Percentiles rank a stretch among this genome's conserved stretches.
These are phyloP conservation scores for Iselma pallidipennis DNA, from an alignment of 2,888 invertebrate genomes.

Conservation along the genomic window DNA sequence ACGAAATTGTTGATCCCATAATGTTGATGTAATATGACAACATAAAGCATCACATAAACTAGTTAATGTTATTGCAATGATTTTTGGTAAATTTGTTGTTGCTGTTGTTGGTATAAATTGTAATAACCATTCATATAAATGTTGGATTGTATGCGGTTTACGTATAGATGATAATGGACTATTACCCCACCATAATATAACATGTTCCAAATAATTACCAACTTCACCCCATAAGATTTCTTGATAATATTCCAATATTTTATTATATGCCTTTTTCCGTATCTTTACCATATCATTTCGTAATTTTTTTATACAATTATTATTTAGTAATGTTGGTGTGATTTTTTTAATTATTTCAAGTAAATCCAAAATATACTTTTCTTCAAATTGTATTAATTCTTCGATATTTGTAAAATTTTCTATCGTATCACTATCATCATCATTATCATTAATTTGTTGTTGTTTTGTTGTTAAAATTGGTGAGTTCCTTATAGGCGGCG, in stretches of 20 bases:
- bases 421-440: conserved; percentile 54
- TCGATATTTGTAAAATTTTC: conserved; percentile 62
- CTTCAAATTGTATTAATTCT: conserved; percentile 68
- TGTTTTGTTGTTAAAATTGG: conserved; percentile 38
- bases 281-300: conserved; percentile 60
- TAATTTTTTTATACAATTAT: conserved; percentile 64
- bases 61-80: conserved; percentile 71
- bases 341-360: conserved; percentile 63
- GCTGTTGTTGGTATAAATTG: conserved; percentile 60
- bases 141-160: conserved; percentile 66
- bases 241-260: conserved; percentile 71
- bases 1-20: conserved; percentile 74
- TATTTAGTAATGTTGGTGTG: conserved; percentile 64
- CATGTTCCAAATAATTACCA: conserved; percentile 78
- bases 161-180: conserved; percentile 68
- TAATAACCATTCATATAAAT: conserved; percentile 67
- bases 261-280: conserved; percentile 63
- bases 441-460: conserved; percentile 8
- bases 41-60: conserved; percentile 78
- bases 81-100: conserved; percentile 64
- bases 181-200: conserved; percentile 82
- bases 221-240: conserved; percentile 81
- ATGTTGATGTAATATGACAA: conserved; percentile 76
- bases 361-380: conserved; percentile 67
- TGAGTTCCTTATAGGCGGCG: conserved; percentile 55